A percentile compares a stretch with the other conserved stretches of the same genome.
Conservation (phyloP, 37 sponge, comb jelly and placozoan genomes). For the Spongilla lacustris region DNA sequence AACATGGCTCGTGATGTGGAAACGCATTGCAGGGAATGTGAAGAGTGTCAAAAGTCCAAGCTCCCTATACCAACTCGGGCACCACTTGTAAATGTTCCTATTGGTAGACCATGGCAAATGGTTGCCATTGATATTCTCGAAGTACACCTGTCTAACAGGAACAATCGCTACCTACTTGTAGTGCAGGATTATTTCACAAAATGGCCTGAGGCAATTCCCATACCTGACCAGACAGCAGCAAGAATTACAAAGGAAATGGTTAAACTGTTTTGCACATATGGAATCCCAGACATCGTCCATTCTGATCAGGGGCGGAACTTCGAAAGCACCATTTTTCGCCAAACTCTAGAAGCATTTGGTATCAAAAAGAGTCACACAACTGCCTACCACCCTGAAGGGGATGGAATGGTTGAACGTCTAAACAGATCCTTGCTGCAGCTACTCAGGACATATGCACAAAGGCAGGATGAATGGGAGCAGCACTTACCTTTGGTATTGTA, state of each 20-base stretch:
- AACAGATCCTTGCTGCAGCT: constrained; percentile 64
- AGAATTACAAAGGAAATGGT: background rate
- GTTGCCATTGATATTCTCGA: constrained; percentile 30
- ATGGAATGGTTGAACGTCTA: constrained; percentile 62
- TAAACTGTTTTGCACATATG: constrained; percentile 4
- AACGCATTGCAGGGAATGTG: constrained; percentile 25
- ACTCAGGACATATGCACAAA: constrained; percentile 32
- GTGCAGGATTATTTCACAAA: constrained; percentile 34
- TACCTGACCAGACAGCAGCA: constrained; percentile 15
- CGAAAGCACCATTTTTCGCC: constrained; percentile 44
- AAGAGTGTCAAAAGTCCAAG: constrained; percentile 32
- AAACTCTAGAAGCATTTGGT: constrained; percentile 48
- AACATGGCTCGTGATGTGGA: constrained; percentile 37
- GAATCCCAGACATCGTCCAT: constrained; percentile 10
- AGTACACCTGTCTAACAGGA: constrained; percentile 19
- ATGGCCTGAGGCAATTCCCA: constrained; percentile 32
- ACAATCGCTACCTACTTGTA: constrained; percentile 35
- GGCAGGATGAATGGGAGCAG: constrained; percentile 45
- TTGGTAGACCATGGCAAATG: constrained; percentile 33
- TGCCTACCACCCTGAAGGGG: constrained; percentile 59
- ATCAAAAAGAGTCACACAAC: constrained; percentile 42
- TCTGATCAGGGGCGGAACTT: constrained; percentile 41
- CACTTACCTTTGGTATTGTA: constrained; percentile 48
- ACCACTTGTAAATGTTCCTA: constrained; percentile 25
- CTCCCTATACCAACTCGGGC: constrained; percentile 26